Evolutionary conservation across 1,140 invertebrate species (phyloP).

Genomic region (Diabrotica undecimpunctata): DNA sequence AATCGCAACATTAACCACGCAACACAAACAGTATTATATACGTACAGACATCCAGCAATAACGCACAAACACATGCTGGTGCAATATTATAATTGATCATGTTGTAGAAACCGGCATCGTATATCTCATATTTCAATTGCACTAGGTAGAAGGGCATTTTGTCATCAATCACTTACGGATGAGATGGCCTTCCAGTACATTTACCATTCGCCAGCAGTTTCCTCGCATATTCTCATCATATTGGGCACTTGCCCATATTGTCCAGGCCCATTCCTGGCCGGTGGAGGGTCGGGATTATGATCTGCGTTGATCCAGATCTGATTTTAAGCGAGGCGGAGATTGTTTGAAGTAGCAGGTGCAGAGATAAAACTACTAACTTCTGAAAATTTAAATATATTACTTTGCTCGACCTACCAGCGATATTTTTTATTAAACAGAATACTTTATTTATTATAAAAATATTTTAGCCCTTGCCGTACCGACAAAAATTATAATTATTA

Average conservation of each 20-base stretch:
- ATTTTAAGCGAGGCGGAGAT: not conserved
- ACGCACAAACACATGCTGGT: constrained; percentile 8
- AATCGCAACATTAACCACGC: constrained; percentile 11
- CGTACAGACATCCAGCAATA: constrained; percentile 1
- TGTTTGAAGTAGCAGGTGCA: not conserved
- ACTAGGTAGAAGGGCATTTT: constrained; percentile 45
- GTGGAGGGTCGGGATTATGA: constrained; percentile 4
- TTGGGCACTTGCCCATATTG: constrained; percentile 35
- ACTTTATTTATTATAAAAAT: too few relatives aligned
- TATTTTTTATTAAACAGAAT: too few relatives aligned
- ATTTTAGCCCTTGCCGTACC: too few relatives aligned
- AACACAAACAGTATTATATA: constrained; percentile 8
- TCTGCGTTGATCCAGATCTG: constrained; percentile 2
- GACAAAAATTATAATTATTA: too few relatives aligned
- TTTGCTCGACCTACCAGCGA: too few relatives aligned
- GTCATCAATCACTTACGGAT: constrained; percentile 48
- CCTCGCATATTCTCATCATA: constrained; percentile 35
- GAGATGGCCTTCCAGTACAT: constrained; percentile 48
- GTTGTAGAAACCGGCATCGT: constrained; percentile 27
- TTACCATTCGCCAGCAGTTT: constrained; percentile 45
- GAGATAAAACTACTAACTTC: too few relatives aligned
- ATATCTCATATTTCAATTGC: constrained; percentile 47
- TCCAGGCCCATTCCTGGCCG: constrained; percentile 3
- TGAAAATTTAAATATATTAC: too few relatives aligned
- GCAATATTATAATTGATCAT: constrained; percentile 38